phyloP scores from a whole-genome alignment of 2,888 invertebrate species.

The Helicoverpa assulta region DNA sequence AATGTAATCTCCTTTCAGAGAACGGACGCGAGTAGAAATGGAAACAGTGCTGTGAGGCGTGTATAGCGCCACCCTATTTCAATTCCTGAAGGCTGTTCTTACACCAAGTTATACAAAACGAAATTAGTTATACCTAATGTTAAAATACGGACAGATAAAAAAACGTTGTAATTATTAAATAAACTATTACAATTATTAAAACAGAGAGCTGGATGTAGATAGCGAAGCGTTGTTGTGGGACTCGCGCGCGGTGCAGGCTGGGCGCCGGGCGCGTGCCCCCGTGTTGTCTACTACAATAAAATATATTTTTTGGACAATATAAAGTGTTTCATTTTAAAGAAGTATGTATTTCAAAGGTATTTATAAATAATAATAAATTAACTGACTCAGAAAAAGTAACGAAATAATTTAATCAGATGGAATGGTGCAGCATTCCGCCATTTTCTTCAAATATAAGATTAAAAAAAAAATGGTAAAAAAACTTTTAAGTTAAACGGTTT shows the following conservation, averaged over 20 bases:
- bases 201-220: slow-evolving; percentile 89
- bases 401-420: no score
- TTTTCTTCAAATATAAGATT: no score
- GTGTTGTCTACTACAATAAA: slow-evolving; percentile 90
- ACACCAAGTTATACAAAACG: slow-evolving; percentile 90
- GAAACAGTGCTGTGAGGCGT: slow-evolving; percentile 96
- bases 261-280: slow-evolving; percentile 86
- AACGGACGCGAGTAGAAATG: slow-evolving; percentile 95
- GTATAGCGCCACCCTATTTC: slow-evolving; percentile 88
- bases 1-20: slow-evolving; percentile 75
- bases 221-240: slow-evolving; percentile 89
- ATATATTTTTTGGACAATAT: slow-evolving; percentile 90
- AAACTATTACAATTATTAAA: slow-evolving; percentile 91
- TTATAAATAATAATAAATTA: no score
- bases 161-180: slow-evolving; percentile 91
- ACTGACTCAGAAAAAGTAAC: no score
- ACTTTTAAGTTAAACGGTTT: no score
- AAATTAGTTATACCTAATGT: slow-evolving; percentile 90
- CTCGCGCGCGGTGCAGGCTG: slow-evolving; percentile 88
- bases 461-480: no score
- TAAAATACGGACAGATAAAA: slow-evolving; percentile 89
- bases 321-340: slow-evolving; percentile 61
- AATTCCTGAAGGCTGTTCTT: slow-evolving; percentile 91
- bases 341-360: no score
- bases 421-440: no score